phyloP scores from a whole-genome alignment of 2,888 invertebrate species.

The Drosophila rellima region DNA sequence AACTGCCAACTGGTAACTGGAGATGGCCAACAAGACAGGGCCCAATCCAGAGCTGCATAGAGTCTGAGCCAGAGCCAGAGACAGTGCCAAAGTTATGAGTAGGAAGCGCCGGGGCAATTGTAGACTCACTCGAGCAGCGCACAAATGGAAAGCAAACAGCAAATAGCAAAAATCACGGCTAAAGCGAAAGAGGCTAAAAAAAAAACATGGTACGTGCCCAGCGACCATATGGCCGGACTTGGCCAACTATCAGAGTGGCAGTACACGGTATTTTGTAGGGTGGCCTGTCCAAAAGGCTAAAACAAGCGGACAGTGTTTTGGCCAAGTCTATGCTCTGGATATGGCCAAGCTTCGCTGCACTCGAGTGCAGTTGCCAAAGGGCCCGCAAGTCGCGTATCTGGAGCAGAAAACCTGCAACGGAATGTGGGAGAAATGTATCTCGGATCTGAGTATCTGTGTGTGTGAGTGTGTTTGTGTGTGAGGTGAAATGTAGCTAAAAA shows the following conservation, averaged over 20 bases:
- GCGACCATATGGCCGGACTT: constrained; percentile 53
- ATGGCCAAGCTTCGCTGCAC: constrained; percentile 72
- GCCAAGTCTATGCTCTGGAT: constrained; percentile 29
- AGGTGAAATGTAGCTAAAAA: constrained; percentile 30
- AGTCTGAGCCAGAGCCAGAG: constrained; percentile 17
- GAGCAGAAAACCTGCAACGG: constrained; percentile 67
- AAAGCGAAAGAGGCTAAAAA: constrained; percentile 11
- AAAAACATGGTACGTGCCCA: constrained; percentile 64
- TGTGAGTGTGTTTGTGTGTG: constrained; percentile 7
- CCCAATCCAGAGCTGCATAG: neutral
- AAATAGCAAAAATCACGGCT: constrained; percentile 42
- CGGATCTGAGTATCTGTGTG: neutral
- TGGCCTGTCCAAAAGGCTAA: constrained; percentile 21
- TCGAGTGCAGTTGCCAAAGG: constrained; percentile 73
- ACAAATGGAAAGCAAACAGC: constrained; percentile 70
- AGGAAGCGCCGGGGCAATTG: constrained; percentile 51
- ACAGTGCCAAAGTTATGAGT: constrained; percentile 52
- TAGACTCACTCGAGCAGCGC: constrained; percentile 41
- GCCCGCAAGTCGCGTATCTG: constrained; percentile 65
- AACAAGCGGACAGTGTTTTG: constrained; percentile 31
- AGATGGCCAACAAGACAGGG: constrained; percentile 39
- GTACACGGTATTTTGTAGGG: constrained; percentile 6
- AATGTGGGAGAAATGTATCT: constrained; percentile 37
- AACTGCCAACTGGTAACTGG: constrained; percentile 51
- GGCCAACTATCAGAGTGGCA: constrained; percentile 20